Percentiles rank a stretch among this genome's conserved stretches.
phyloP scores from a whole-genome alignment of 2,113 vertebrate species.

The Poicephalus meyeri region DNA sequence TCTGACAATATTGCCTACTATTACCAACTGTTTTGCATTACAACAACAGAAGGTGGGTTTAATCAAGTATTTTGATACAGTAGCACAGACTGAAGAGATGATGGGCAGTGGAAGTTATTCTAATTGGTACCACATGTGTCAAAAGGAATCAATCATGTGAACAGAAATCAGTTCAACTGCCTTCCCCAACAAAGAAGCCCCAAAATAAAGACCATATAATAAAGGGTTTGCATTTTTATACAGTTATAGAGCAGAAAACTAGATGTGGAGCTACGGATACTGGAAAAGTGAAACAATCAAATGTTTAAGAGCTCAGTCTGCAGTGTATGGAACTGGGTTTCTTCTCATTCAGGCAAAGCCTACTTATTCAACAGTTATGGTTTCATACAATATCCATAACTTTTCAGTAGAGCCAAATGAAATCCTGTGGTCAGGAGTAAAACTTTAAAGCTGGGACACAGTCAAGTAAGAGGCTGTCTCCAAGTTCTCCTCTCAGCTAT shows the following conservation, averaged over 20 bases:
- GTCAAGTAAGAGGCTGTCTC: not conserved
- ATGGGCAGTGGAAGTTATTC: conserved; percentile 39
- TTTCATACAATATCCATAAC: not conserved
- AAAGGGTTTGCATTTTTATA: not conserved
- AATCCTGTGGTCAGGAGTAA: not conserved
- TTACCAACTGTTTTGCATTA: conserved; percentile 58
- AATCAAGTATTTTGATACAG: conserved; percentile 63
- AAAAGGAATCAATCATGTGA: conserved; percentile 30
- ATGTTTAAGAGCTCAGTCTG: not conserved
- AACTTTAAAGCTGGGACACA: not conserved
- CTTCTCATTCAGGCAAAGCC: not conserved
- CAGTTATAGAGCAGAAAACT: not conserved
- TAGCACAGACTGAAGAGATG: conserved; percentile 36
- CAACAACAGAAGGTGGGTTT: conserved; percentile 49
- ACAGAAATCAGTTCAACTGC: not conserved
- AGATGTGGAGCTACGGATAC: not conserved
- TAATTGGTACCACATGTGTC: conserved; percentile 58
- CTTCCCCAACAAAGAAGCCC: not conserved
- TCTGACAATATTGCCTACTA: conserved; percentile 41
- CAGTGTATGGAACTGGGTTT: not conserved
- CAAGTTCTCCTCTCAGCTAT: not conserved
- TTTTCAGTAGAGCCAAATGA: not conserved
- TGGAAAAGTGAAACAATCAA: not conserved
- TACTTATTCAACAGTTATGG: not conserved
- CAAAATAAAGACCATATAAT: not conserved